phyloP scores from a whole-genome alignment of 2,113 vertebrate genomes.

The Mungos mungo region DNA sequence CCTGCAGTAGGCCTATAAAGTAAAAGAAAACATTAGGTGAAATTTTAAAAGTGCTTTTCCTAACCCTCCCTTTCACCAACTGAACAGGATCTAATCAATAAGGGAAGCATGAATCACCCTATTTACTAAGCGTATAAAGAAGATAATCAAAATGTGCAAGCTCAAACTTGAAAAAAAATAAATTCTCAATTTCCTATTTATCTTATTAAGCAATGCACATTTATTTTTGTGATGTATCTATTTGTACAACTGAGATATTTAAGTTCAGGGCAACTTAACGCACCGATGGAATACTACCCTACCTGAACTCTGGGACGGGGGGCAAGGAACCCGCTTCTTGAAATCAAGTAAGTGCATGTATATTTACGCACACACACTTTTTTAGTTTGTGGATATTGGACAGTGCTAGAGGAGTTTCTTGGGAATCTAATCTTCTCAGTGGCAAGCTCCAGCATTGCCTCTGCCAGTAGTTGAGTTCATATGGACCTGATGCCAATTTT shows the following conservation, averaged over 20 bases:
- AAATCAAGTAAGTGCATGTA: neutral
- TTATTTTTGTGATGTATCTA: neutral
- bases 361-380: neutral
- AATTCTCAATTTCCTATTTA: slow-evolving; percentile 43
- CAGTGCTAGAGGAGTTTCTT: slow-evolving; percentile 70
- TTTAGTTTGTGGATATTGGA: slow-evolving; percentile 77
- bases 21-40: slow-evolving; percentile 17
- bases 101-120: slow-evolving; percentile 34
- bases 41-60: neutral
- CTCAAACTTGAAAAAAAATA: slow-evolving; percentile 33
- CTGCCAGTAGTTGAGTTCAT: slow-evolving; percentile 83
- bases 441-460: slow-evolving; percentile 68
- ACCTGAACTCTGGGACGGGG: slow-evolving; percentile 48
- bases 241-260: neutral
- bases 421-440: slow-evolving; percentile 78
- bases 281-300: slow-evolving; percentile 51
- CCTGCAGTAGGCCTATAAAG: neutral
- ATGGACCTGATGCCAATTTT: slow-evolving; percentile 77
- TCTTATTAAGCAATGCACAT: neutral
- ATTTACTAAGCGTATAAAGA: slow-evolving; percentile 47
- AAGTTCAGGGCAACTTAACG: slow-evolving; percentile 22
- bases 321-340: neutral
- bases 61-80: neutral
- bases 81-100: neutral
- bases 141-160: neutral